Percentiles rank a stretch among this genome's conserved stretches.
These are phyloP conservation scores for Chelmon rostratus DNA, from an alignment of 2,797 vertebrate species.

Conservation along the genomic window DNA sequence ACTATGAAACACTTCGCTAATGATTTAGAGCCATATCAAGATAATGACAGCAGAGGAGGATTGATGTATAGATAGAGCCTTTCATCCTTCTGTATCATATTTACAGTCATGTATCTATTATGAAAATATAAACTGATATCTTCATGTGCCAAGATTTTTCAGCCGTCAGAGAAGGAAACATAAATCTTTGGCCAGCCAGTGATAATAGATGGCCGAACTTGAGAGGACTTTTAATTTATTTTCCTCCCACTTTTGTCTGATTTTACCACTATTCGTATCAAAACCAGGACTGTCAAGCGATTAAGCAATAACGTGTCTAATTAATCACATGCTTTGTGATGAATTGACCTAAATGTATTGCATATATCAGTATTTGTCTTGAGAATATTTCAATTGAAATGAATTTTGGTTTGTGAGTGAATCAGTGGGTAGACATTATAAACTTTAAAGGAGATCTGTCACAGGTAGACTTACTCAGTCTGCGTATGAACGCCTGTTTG, in stretches of 20 bases:
- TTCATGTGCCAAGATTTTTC: slow-evolving; percentile 36
- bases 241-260: background rate
- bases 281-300: background rate
- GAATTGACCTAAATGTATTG: no score
- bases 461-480: no score
- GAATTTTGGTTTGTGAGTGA: no score
- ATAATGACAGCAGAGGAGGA: slow-evolving; percentile 63
- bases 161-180: slow-evolving; percentile 27
- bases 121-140: slow-evolving; percentile 57
- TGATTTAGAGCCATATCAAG: slow-evolving; percentile 75
- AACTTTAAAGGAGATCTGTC: no score
- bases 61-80: slow-evolving; percentile 47
- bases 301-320: no score
- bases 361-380: no score
- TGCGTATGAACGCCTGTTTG: no score
- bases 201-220: slow-evolving; percentile 18
- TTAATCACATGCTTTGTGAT: no score
- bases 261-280: background rate
- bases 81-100: slow-evolving; percentile 53
- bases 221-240: slow-evolving; percentile 9
- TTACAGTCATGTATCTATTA: slow-evolving; percentile 52
- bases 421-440: no score
- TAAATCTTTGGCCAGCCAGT: slow-evolving; percentile 50
- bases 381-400: no score
- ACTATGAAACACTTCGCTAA: slow-evolving; percentile 76